Evolutionary conservation across 2,797 vertebrate genomes (phyloP).

Genomic region (Smutsia gigantea): DNA sequence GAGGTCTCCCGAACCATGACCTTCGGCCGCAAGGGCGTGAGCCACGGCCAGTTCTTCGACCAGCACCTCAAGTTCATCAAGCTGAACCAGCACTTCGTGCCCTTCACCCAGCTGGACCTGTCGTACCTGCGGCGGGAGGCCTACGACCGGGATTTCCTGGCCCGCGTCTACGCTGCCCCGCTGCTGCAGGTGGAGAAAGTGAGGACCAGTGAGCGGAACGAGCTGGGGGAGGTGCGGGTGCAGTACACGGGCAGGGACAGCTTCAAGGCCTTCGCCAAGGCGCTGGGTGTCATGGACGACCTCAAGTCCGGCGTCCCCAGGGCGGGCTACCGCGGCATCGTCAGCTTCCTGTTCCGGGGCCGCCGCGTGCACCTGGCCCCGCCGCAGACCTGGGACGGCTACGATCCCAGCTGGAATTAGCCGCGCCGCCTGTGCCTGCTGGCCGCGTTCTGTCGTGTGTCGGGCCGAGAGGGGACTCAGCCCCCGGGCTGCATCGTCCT

Average conservation of each 20-base stretch:
- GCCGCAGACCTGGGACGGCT: constrained; percentile 92
- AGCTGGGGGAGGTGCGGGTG: constrained; percentile 89
- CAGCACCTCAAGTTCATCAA: constrained; percentile 97
- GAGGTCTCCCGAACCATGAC: constrained; percentile 97
- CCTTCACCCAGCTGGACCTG: constrained; percentile 93
- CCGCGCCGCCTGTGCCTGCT: not conserved
- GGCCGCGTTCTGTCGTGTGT: not conserved
- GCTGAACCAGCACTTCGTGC: constrained; percentile 95
- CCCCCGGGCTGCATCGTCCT: not conserved
- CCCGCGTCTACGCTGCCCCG: constrained; percentile 89
- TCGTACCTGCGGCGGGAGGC: constrained; percentile 90
- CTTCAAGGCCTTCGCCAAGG: constrained; percentile 95
- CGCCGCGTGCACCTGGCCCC: constrained; percentile 94
- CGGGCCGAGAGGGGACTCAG: not conserved
- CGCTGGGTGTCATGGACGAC: constrained; percentile 95
- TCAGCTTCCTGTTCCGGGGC: constrained; percentile 93
- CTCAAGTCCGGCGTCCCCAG: constrained; percentile 97
- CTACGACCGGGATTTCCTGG: constrained; percentile 90
- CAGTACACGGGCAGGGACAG: constrained; percentile 93
- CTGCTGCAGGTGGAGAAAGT: constrained; percentile 91
- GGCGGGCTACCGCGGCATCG: constrained; percentile 94
- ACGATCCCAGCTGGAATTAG: constrained; percentile 96
- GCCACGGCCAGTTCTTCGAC: constrained; percentile 97
- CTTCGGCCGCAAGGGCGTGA: constrained; percentile 96
- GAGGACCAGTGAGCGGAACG: constrained; percentile 85